phyloP scores from a whole-genome alignment of 2,113 vertebrate species.

The Odocoileus virginianus region DNA sequence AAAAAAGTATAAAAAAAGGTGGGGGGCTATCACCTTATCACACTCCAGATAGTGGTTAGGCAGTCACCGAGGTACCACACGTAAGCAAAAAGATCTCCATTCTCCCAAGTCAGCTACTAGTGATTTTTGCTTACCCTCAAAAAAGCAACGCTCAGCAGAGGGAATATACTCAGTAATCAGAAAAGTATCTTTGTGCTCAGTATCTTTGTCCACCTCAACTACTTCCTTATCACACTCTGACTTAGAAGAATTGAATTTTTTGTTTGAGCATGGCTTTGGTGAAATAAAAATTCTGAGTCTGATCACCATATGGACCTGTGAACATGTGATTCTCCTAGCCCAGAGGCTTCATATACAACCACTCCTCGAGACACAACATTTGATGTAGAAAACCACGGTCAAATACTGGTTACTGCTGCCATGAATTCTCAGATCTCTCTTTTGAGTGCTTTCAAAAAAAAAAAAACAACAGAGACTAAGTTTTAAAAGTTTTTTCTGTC shows the following conservation, averaged over 20 bases:
- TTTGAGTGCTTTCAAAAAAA: not conserved
- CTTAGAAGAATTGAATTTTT: not conserved
- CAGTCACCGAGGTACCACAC: not conserved
- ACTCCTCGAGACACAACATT: not conserved
- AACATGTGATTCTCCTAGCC: not conserved
- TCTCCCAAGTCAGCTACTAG: slow-evolving; percentile 43
- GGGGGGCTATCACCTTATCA: slow-evolving; percentile 3
- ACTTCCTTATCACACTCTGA: not conserved
- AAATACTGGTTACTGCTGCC: not conserved
- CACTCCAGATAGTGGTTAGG: not conserved
- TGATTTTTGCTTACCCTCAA: slow-evolving; percentile 43
- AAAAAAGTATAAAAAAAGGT: too few relatives aligned
- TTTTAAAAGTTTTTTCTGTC: not conserved
- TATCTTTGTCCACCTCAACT: not conserved
- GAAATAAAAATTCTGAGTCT: not conserved
- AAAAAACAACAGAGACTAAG: not conserved
- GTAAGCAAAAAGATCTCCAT: not conserved
- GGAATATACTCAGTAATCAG: not conserved
- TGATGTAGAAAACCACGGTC: not conserved
- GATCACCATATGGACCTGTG: not conserved
- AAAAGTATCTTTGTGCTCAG: slow-evolving; percentile 7
- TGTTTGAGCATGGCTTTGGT: not conserved
- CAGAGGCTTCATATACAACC: not conserved
- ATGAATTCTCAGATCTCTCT: not conserved
- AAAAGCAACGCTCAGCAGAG: not conserved